Base-by-base conservation (phyloP, 2,113 vertebrate species). In the Empidonax alnorum region DNA sequence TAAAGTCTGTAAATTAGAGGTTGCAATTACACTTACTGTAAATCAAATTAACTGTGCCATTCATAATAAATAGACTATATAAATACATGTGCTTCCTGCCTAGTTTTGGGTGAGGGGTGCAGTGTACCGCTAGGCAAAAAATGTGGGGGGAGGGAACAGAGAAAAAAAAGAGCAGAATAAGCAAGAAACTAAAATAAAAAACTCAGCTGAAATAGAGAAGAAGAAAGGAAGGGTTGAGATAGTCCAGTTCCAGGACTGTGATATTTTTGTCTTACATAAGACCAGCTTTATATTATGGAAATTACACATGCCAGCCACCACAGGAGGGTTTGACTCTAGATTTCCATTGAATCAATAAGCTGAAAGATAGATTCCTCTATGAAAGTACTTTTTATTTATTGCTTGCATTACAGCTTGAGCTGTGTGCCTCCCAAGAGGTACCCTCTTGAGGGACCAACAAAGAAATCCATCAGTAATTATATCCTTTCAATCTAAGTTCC, bases 71-170 rank as follows among this genome's bases (percentile, higher is more conserved):
- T 17, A 9, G 9, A 42, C 23, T 49, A 14, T 23, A 2, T 24
- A 53, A 42, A 72, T 41, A 2, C 47, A 59, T 28, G 23, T 77
- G 6, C 8, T 79, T 55, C 22, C 76, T 76, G 6, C 4, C 6
- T 13, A 35, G 41, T 55, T 79, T 90, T n/a, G 30, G 5, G 12
- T 68, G 39, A 52, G 8, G 2, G 3, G 11, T 47, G 5, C 11
- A 33, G 9, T 7, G 1, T 22, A 59, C 6, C 41, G 12, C 4
- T 14, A 52, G 2, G 14, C 1, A 2, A 14, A 14, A 39, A 47
- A 33, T 41, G 6, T 2, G 7, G 0, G 1, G 5, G 7, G 18
- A 27, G 14, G 7, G 2, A 22, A 24, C 9, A 31, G 4, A 13
- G 3, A 1, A 13, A 24, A 17, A 20, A 8, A 20, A 13, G 3